Percentiles rank a stretch among this genome's conserved stretches.
These are phyloP conservation scores for Scolopax mira DNA, from an alignment of 2,113 vertebrate species.

Conservation along the genomic window DNA sequence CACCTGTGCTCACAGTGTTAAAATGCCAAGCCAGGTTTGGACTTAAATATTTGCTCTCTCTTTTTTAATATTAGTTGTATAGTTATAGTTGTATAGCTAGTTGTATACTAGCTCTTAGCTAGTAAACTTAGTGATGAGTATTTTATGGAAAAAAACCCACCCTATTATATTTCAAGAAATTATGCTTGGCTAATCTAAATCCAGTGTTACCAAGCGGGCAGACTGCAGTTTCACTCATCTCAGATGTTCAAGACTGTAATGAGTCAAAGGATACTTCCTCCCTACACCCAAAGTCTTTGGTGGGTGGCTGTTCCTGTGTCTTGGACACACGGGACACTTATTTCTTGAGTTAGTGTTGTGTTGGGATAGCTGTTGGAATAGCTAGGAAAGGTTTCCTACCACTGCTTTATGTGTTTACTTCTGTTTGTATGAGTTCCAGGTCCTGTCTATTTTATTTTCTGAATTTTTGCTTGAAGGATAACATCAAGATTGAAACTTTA, in stretches of 20 bases:
- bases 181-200: neutral
- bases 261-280: neutral
- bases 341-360: neutral
- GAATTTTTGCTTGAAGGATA: neutral
- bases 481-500: neutral
- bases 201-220: neutral
- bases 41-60: neutral
- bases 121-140: neutral
- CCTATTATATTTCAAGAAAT: neutral
- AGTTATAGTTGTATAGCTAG: too few relatives aligned
- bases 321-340: neutral
- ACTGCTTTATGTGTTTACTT: neutral
- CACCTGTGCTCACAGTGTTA: neutral
- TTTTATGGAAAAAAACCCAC: rapidly evolving
- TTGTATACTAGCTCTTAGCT: too few relatives aligned
- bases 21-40: neutral
- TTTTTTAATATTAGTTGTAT: neutral
- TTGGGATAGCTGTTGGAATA: neutral
- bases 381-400: neutral
- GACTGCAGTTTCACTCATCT: neutral
- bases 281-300: rapidly evolving
- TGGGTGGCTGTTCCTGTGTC: neutral
- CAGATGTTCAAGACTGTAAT: neutral
- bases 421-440: neutral
- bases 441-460: neutral